These are phyloP conservation scores for Nerophis lumbriciformis DNA, from an alignment of 2,113 vertebrate genomes.

Conservation along the genomic window DNA sequence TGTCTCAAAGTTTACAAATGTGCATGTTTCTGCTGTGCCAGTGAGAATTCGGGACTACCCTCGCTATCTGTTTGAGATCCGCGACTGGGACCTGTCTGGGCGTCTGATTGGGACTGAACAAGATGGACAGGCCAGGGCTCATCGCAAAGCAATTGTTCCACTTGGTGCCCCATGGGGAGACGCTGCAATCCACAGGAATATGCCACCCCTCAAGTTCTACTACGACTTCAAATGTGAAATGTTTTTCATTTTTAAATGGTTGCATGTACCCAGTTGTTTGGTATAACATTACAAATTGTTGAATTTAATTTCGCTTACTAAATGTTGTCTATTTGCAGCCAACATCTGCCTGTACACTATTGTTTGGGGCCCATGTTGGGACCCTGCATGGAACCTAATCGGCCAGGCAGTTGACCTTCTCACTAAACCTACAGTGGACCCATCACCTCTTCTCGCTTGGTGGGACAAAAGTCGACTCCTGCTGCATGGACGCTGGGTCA, in stretches of 20 bases:
- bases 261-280: too few species aligned
- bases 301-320: background rate
- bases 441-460: conserved; percentile 87
- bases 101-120: conserved; percentile 88
- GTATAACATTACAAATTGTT: background rate
- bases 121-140: conserved; percentile 81
- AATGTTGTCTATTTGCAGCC: conserved; percentile 64
- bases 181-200: conserved; percentile 83
- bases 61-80: conserved; percentile 95
- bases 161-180: conserved; percentile 90
- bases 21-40: conserved; percentile 31
- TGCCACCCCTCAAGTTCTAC: conserved; percentile 95
- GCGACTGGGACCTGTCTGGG: conserved; percentile 86
- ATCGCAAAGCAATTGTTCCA: conserved; percentile 77
- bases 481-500: conserved; percentile 85
- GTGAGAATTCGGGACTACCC: conserved; percentile 94
- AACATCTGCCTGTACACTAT: conserved; percentile 92
- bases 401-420: conserved; percentile 92
- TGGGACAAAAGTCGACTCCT: conserved; percentile 97
- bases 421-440: conserved; percentile 89
- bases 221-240: conserved; percentile 90
- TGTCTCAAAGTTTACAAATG: background rate
- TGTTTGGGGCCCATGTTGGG: conserved; percentile 98
- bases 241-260: background rate
- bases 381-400: conserved; percentile 94